A percentile compares a stretch with the other conserved stretches of the same genome.
Conservation (phyloP, 2,113 vertebrate genomes). For the Physeter macrocephalus region DNA sequence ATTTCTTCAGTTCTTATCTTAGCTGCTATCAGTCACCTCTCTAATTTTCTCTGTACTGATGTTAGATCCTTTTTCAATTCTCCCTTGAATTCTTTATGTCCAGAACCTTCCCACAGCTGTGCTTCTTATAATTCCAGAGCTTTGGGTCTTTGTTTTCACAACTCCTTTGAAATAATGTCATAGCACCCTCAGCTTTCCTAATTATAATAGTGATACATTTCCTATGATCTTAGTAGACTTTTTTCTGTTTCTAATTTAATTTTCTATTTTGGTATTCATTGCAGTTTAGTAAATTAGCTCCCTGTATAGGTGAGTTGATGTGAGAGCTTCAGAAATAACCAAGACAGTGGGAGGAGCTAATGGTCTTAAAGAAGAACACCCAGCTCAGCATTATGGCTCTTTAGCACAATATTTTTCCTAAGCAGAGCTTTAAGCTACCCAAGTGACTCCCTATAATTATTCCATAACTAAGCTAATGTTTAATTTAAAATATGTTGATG, state of each 20-base stretch:
- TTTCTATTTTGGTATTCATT: neutral
- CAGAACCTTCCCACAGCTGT: neutral
- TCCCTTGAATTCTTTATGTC: neutral
- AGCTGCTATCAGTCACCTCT: neutral
- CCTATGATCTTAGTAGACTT: neutral
- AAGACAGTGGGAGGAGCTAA: neutral
- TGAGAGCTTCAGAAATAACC: neutral
- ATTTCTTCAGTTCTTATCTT: neutral
- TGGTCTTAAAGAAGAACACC: neutral
- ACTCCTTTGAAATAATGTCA: neutral
- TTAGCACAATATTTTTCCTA: neutral
- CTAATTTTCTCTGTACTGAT: neutral
- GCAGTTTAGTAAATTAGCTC: neutral
- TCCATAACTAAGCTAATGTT: neutral
- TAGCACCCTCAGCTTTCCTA: neutral
- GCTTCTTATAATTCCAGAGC: neutral
- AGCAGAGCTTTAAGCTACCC: neutral
- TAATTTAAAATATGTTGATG: too few species aligned
- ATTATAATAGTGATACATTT: neutral
- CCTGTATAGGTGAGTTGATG: neutral
- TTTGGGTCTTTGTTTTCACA: neutral
- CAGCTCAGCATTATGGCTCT: neutral
- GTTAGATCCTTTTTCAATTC: neutral
- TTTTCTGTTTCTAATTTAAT: neutral
- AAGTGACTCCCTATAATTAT: neutral